Base-by-base conservation (phyloP, 1,140 invertebrate genomes). In the Charaxes varanes region DNA sequence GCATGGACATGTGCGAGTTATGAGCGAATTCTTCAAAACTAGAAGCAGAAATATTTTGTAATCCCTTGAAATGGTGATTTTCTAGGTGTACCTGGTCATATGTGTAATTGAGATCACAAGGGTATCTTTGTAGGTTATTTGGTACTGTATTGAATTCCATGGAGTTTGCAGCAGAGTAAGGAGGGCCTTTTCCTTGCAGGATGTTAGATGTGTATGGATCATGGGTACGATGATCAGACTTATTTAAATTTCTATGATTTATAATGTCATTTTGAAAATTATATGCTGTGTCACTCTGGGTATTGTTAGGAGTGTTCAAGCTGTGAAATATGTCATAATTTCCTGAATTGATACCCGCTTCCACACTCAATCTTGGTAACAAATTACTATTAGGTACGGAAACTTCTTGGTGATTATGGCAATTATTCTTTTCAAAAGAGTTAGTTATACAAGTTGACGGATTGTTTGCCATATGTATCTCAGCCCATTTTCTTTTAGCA, bases 291-390 rank as follows among this genome's bases (percentile, higher is more conserved):
- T 66, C 55, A 30, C 56, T 59, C 35, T 62, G 59, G 30, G 62
- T 59, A 28, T 31, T 57, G 42, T 24, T 62, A 33, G 58, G 50
- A 26, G 19, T 23, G 33, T 37, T 19, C 6, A 49, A 14, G 35
- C 51, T 71, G 62, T 91, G 90, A 28, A 92, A 70, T 57, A 88
- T 89, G 27, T 87, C 88, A 62, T 90, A 92, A 59, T 86, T 88
- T 6, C 87, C 87, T n/a, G 84, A 63, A 56, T 87, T 88, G 2
- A 90, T 84, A 68, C 89, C 90, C 21, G 85, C 85, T 43, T 90
- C 88, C 4, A 87, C 84, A 6, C 36, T 88, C 32, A 88, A 77
- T 34, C 87, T 83, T 2, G 85, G 80, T 27, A 85, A 83, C 8
- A 89, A 58, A 48, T 60, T 86, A 10, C 87, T 86, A 41, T 89